Evolutionary conservation across 2,113 vertebrate species (phyloP).

Genomic region (Salminus brasiliensis): DNA sequence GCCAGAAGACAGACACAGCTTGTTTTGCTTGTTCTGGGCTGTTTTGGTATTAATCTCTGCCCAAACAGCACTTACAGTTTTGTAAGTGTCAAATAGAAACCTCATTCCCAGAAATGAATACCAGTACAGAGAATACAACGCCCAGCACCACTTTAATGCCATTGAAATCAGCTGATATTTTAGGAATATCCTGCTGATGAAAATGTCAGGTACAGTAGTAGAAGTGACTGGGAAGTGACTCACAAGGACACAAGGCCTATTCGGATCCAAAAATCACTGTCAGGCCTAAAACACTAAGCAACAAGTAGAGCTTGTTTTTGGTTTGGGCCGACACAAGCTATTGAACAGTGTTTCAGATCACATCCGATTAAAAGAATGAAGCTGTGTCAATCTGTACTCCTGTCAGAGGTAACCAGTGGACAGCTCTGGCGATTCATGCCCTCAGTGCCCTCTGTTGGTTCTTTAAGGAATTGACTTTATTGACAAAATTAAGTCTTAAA

Average conservation of each 20-base stretch:
- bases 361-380: not conserved
- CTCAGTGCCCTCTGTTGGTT: constrained; percentile 46
- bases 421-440: not conserved
- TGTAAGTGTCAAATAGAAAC: not conserved
- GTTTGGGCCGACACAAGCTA: not conserved
- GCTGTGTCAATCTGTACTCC: not conserved
- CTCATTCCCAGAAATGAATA: not conserved
- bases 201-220: not conserved
- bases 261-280: not conserved
- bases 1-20: no score
- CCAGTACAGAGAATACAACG: not conserved
- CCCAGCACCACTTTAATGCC: not conserved
- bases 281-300: not conserved
- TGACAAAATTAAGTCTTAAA: not conserved
- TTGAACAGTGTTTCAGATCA: not conserved
- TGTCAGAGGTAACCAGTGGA: not conserved
- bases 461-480: not conserved
- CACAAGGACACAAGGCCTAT: not conserved
- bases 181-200: no score
- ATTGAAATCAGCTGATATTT: no score
- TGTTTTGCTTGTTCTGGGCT: no score
- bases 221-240: not conserved
- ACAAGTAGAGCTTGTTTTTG: not conserved
- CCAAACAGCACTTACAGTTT: not conserved
- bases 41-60: no score